These are phyloP conservation scores for Onchidella celtica DNA, from an alignment of 2,888 invertebrate species.

Conservation along the genomic window DNA sequence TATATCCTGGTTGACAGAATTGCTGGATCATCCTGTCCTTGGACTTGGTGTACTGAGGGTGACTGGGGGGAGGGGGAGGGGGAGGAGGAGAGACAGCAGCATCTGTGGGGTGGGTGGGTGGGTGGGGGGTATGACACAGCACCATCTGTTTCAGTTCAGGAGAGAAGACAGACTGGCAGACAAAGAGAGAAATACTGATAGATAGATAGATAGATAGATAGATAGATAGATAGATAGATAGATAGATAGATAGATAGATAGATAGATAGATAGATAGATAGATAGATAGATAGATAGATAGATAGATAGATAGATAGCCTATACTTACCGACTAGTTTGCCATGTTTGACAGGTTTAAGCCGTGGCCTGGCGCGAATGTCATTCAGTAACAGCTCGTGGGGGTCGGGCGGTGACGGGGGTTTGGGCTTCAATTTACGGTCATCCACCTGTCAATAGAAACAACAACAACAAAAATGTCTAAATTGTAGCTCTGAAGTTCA, in stretches of 20 bases:
- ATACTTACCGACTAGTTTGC: constrained; percentile 65
- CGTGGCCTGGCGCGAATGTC: constrained; percentile 73
- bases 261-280: neutral
- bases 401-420: constrained; percentile 66
- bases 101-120: no score
- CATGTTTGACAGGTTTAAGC: constrained; percentile 64
- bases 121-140: no score
- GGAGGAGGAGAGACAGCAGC: no score
- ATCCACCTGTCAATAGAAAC: constrained; percentile 64
- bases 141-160: no score
- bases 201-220: constrained; percentile 14
- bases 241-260: neutral
- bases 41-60: no score
- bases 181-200: neutral
- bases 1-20: no score
- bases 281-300: neutral
- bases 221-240: neutral
- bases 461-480: no score
- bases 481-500: no score
- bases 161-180: constrained; percentile 1
- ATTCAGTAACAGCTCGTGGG: constrained; percentile 71
- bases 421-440: constrained; percentile 68
- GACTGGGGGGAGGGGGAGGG: no score
- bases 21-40: no score
- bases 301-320: neutral